Evolutionary conservation across 2,888 invertebrate genomes (phyloP).

Genomic region (Trachelus iudaicus): DNA sequence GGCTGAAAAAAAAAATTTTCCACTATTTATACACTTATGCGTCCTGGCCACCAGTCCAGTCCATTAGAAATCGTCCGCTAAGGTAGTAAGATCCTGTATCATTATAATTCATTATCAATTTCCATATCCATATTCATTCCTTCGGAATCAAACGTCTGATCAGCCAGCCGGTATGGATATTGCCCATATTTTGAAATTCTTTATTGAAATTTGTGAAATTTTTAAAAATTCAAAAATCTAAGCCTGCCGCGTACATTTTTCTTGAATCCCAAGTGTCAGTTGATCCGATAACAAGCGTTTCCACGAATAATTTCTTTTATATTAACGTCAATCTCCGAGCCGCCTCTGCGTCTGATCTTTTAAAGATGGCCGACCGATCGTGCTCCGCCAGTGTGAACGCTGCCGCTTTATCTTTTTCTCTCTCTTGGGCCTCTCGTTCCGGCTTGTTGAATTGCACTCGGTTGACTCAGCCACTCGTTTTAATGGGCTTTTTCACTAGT

Average conservation of each 20-base stretch:
- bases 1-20: too few relatives aligned
- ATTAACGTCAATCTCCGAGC: slow-evolving; percentile 11
- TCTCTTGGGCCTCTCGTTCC: slow-evolving; percentile 13
- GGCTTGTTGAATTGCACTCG: slow-evolving; percentile 30
- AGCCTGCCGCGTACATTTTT: too few relatives aligned
- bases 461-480: slow-evolving; percentile 35
- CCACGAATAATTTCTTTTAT: background rate
- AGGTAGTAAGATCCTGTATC: too few relatives aligned
- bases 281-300: background rate
- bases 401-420: slow-evolving; percentile 24
- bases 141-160: too few relatives aligned
- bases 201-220: too few relatives aligned
- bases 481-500: slow-evolving; percentile 28
- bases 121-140: too few relatives aligned
- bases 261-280: background rate
- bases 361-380: slow-evolving; percentile 30
- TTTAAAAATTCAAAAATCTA: background rate
- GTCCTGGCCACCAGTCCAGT: too few relatives aligned
- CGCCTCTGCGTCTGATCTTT: slow-evolving; percentile 26
- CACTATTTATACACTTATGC: too few relatives aligned
- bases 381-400: slow-evolving; percentile 22
- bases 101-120: too few relatives aligned
- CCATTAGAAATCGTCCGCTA: too few relatives aligned
- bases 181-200: too few relatives aligned
- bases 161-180: too few relatives aligned